Evolutionary conservation across 2,888 invertebrate species (phyloP).

Genomic region (Mongoloraphidia duomilia): DNA sequence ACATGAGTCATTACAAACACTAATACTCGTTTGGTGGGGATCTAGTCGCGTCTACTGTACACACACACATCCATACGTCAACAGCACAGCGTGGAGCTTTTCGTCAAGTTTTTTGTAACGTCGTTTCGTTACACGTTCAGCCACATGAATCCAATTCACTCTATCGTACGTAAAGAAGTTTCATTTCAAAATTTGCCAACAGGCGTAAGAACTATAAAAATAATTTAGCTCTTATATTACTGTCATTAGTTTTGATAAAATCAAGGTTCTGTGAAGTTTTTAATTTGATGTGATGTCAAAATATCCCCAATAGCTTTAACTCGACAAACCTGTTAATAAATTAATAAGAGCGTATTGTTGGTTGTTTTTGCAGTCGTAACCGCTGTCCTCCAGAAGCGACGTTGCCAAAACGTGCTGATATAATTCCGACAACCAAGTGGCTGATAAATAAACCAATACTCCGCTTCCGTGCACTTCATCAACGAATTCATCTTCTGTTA

Average conservation of each 20-base stretch:
- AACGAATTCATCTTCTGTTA: constrained; percentile 77
- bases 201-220: too few species aligned
- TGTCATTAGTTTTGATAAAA: background rate
- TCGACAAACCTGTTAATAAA: constrained; percentile 50
- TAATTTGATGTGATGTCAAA: background rate
- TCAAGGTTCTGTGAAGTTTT: background rate
- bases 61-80: too few species aligned
- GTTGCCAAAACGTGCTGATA: constrained; percentile 73
- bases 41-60: too few species aligned
- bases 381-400: constrained; percentile 55
- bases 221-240: too few species aligned
- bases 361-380: constrained; percentile 39
- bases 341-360: constrained; percentile 54
- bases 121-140: too few species aligned
- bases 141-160: too few species aligned
- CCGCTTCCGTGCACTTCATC: constrained; percentile 87
- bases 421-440: constrained; percentile 84
- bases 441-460: constrained; percentile 81
- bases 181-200: too few species aligned
- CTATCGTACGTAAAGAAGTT: too few species aligned
- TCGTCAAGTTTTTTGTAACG: too few species aligned
- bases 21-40: too few species aligned
- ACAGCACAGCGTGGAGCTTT: too few species aligned
- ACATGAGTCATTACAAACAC: too few species aligned
- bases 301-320: background rate